phyloP scores from a whole-genome alignment of 2,113 vertebrate genomes.

The Microcebus jonahi region DNA sequence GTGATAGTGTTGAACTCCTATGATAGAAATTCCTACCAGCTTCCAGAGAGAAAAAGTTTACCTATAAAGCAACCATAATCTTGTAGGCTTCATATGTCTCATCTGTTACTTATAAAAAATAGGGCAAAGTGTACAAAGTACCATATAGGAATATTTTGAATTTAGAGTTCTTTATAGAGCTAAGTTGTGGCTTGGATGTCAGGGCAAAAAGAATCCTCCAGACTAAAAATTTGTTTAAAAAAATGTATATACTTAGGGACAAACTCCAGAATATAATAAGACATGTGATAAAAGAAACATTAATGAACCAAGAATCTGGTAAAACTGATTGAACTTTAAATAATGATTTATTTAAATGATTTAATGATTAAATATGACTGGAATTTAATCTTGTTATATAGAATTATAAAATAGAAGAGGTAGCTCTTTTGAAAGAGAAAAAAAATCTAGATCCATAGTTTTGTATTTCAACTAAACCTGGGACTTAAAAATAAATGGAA shows the following conservation, averaged over 20 bases:
- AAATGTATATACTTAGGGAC: background rate
- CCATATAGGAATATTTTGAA: slow-evolving; percentile 18
- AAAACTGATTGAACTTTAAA: slow-evolving; percentile 28
- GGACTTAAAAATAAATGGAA: slow-evolving; percentile 3
- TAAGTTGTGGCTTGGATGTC: background rate
- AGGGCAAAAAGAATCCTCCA: background rate
- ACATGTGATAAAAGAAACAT: background rate
- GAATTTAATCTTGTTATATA: background rate
- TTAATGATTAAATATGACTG: too few species aligned
- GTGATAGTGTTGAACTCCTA: background rate
- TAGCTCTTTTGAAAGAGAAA: background rate
- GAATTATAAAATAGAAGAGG: background rate
- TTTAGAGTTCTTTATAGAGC: slow-evolving; percentile 23
- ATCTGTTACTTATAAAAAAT: background rate
- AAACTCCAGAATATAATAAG: background rate
- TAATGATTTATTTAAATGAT: background rate
- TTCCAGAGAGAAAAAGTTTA: background rate
- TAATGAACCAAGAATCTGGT: background rate
- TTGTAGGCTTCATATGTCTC: background rate
- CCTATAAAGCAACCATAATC: background rate
- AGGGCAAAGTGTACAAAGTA: background rate
- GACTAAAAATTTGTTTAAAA: background rate
- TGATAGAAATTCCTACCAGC: background rate
- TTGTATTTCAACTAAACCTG: background rate
- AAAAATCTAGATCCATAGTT: background rate